Conservation (phyloP, 2,888 invertebrate species). For the Aphrophora alni region DNA sequence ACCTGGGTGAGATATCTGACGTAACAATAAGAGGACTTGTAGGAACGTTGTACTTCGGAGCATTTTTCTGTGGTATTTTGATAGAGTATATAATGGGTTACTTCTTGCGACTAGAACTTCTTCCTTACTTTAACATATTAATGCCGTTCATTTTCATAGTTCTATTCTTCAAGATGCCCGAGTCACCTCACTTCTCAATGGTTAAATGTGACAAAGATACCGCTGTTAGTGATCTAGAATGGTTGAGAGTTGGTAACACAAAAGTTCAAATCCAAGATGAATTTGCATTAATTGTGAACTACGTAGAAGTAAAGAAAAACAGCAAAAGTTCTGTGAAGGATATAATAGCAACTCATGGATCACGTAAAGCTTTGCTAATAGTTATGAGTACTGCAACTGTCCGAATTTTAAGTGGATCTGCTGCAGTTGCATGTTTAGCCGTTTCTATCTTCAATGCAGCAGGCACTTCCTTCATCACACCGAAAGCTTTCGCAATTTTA, state of each 20-base stretch:
- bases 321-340: conserved; percentile 33
- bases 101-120: conserved; percentile 31
- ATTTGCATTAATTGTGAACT: conserved; percentile 27
- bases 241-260: not conserved
- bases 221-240: conserved; percentile 25
- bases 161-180: conserved; percentile 65
- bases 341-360: conserved; percentile 39
- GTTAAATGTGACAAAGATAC: conserved; percentile 58
- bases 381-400: conserved; percentile 43
- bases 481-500: conserved; percentile 54
- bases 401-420: conserved; percentile 67
- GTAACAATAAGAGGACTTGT: conserved; percentile 48
- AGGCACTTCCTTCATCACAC: conserved; percentile 54
- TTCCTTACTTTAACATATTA: not conserved
- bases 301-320: conserved; percentile 39
- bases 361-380: conserved; percentile 45
- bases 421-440: conserved; percentile 67
- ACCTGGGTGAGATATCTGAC: conserved; percentile 50
- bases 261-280: conserved; percentile 35
- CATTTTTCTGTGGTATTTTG: conserved; percentile 48
- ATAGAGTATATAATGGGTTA: conserved; percentile 45
- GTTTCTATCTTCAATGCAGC: conserved; percentile 65
- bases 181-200: conserved; percentile 67
- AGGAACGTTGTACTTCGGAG: conserved; percentile 47
- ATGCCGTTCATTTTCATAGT: conserved; percentile 61